Percentiles rank a stretch among this genome's conserved stretches.
Evolutionary conservation across 2,797 vertebrate species (phyloP).

Genomic region (Myoxocephalus aenaeus): DNA sequence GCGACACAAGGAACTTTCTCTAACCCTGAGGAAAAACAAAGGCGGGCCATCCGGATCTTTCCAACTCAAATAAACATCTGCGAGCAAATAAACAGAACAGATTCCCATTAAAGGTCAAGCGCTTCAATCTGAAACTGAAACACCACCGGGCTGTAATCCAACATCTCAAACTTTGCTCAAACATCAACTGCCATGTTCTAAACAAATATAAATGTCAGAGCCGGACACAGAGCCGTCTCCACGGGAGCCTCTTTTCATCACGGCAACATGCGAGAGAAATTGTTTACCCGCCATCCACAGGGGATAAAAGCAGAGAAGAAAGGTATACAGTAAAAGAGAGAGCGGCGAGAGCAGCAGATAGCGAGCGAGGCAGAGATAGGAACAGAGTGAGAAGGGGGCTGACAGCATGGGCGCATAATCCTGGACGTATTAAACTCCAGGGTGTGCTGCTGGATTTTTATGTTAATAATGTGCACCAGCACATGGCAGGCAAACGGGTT

Average conservation of each 20-base stretch:
- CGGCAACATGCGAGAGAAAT: conserved; percentile 45
- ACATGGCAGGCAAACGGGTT: conserved; percentile 57
- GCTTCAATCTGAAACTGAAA: conserved; percentile 63
- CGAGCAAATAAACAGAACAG: conserved; percentile 56
- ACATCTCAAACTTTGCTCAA: conserved; percentile 53
- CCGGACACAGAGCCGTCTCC: conserved; percentile 50
- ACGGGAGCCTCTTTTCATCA: conserved; percentile 52
- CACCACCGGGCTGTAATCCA: conserved; percentile 58
- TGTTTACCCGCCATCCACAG: conserved; percentile 58
- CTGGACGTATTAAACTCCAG: conserved; percentile 59
- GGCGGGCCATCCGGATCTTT: conserved; percentile 25
- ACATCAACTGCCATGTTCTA: conserved; percentile 43
- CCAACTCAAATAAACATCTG: conserved; percentile 68
- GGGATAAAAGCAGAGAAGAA: conserved; percentile 25
- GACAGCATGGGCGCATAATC: conserved; percentile 49
- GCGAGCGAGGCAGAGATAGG: conserved; percentile 21
- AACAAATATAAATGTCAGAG: conserved; percentile 66
- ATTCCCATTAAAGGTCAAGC: conserved; percentile 67
- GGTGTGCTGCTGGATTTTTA: conserved; percentile 65
- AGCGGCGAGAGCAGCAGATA: conserved; percentile 21
- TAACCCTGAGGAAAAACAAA: conserved; percentile 46
- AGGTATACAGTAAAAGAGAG: conserved; percentile 34
- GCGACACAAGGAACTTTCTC: conserved; percentile 40
- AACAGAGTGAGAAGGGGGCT: conserved; percentile 3
- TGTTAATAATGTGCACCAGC: conserved; percentile 68